Evolutionary conservation across 2,888 invertebrate species (phyloP).

Genomic region (Pandemis cinnamomeana): DNA sequence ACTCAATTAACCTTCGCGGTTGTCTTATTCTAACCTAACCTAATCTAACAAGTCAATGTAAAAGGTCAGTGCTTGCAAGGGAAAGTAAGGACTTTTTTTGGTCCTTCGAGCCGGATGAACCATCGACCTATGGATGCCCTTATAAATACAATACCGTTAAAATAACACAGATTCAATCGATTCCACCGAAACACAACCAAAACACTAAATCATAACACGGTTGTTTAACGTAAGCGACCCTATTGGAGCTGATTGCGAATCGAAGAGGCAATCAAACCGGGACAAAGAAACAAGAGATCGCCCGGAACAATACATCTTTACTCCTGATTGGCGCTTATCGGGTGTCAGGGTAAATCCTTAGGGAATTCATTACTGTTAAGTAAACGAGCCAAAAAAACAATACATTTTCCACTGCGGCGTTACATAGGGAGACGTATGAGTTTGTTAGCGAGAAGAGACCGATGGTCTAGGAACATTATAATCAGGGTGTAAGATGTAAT

Average conservation of each 20-base stretch:
- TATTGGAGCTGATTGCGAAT: slow-evolving; percentile 24
- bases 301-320: slow-evolving; percentile 42
- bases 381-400: slow-evolving; percentile 6
- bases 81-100: no score
- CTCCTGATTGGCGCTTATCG: slow-evolving; percentile 44
- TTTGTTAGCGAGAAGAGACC: neutral
- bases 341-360: slow-evolving; percentile 17
- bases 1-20: no score
- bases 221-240: neutral
- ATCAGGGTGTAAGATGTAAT: no score
- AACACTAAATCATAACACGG: slow-evolving; percentile 2
- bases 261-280: slow-evolving; percentile 39
- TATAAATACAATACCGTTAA: no score
- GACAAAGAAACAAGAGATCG: slow-evolving; percentile 31
- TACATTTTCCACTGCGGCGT: neutral
- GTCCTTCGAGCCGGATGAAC: no score
- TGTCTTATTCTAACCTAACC: no score
- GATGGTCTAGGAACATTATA: neutral
- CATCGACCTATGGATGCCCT: no score
- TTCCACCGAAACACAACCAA: neutral
- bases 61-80: no score
- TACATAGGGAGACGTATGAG: neutral
- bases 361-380: slow-evolving; percentile 36
- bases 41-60: no score
- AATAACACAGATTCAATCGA: neutral